These are phyloP conservation scores for Mythimna lalbum DNA, from an alignment of 2,888 invertebrate genomes.

Conservation along the genomic window DNA sequence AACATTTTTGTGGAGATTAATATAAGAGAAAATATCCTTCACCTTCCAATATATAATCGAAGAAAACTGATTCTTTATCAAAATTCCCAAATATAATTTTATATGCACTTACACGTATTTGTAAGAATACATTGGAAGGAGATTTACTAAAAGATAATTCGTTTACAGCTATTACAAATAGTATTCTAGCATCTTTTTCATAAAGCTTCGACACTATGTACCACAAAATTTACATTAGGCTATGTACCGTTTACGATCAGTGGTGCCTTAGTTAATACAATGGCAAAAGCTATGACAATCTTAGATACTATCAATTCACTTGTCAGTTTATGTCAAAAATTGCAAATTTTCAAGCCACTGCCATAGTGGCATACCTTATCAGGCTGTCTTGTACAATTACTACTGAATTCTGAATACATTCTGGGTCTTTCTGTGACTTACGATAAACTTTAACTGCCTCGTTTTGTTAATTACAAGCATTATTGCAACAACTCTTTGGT, in stretches of 20 bases:
- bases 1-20: conserved; percentile 62
- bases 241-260: conserved; percentile 20
- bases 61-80: conserved; percentile 4
- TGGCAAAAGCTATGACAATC: conserved; percentile 54
- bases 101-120: conserved; percentile 7
- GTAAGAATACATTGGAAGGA: conserved; percentile 40
- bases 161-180: conserved; percentile 12
- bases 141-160: not conserved
- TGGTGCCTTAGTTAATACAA: conserved; percentile 35
- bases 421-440: conserved; percentile 50
- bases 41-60: conserved; percentile 30
- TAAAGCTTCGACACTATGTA: conserved; percentile 14
- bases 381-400: conserved; percentile 6
- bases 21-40: conserved; percentile 30
- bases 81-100: conserved; percentile 11
- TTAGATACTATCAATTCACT: conserved; percentile 43
- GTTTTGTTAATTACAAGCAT: conserved; percentile 67
- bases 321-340: conserved; percentile 38
- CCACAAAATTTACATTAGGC: not conserved
- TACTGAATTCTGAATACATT: conserved; percentile 20
- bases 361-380: not conserved
- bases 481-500: conserved; percentile 85
- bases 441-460: conserved; percentile 57
- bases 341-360: conserved; percentile 15
- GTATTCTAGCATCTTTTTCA: conserved; percentile 19